A percentile compares a stretch with the other conserved stretches of the same genome.
Evolutionary conservation across 2,797 vertebrate genomes (phyloP).

Genomic region (Gobionotothen gibberifrons): DNA sequence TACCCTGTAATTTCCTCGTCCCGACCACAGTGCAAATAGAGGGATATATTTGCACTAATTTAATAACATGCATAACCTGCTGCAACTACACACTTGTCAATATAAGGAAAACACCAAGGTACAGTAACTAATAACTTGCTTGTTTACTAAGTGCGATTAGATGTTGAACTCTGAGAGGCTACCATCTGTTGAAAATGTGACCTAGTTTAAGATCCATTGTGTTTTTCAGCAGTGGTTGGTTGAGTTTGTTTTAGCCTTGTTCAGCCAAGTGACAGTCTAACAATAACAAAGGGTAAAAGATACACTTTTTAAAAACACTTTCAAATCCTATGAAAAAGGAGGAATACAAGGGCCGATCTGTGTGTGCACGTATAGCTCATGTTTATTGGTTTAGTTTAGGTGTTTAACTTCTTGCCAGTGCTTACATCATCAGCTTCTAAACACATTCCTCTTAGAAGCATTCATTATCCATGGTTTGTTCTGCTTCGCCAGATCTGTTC

Average conservation of each 20-base stretch:
- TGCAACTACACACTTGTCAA: not conserved
- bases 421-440: not conserved
- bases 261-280: no score
- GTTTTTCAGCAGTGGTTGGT: not conserved
- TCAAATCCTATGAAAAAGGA: no score
- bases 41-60: not conserved
- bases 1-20: not conserved
- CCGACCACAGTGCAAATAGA: not conserved
- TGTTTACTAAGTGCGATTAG: not conserved
- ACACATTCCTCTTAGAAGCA: not conserved
- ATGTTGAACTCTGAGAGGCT: conserved; percentile 17
- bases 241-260: not conserved
- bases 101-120: not conserved
- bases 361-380: not conserved
- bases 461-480: not conserved
- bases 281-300: not conserved
- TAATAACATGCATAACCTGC: not conserved
- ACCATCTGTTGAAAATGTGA: conserved; percentile 12
- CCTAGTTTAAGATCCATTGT: conserved; percentile 14
- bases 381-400: no score
- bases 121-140: not conserved
- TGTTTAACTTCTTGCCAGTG: no score
- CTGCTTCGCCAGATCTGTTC: not conserved
- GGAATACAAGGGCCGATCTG: not conserved
- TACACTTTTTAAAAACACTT: not conserved